A percentile compares a stretch with the other conserved stretches of the same genome.
These are phyloP conservation scores for Girardia tigrina DNA, from an alignment of 2,888 invertebrate genomes.

Conservation along the genomic window DNA sequence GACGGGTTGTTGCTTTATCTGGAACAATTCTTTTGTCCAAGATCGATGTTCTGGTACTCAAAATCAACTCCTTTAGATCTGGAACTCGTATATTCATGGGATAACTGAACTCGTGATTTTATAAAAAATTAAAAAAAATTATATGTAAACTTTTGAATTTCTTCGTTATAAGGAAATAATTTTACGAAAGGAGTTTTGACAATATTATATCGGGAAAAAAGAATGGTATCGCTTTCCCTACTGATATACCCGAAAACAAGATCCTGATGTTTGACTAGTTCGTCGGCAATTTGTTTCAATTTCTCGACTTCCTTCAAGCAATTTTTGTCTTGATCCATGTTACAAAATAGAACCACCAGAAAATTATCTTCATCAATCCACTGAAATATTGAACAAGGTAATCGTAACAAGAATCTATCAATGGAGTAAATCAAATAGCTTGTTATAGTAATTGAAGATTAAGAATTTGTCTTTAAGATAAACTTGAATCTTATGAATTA, in stretches of 20 bases:
- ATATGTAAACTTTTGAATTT: neutral
- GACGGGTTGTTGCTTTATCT: neutral
- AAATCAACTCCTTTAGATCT: neutral
- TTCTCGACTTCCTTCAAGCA: neutral
- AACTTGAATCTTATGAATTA: too few species aligned
- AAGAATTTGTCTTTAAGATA: too few species aligned
- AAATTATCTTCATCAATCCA: conserved; percentile 10
- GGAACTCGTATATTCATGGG: neutral
- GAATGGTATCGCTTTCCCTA: neutral
- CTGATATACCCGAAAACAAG: neutral
- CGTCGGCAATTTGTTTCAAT: neutral
- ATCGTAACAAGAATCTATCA: too few species aligned
- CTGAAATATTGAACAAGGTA: too few species aligned
- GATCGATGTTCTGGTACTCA: too few species aligned
- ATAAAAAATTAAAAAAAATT: neutral
- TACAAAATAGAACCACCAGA: neutral
- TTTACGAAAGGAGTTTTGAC: neutral
- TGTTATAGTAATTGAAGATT: too few species aligned
- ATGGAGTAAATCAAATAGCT: too few species aligned
- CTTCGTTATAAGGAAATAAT: neutral
- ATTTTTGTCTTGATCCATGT: neutral
- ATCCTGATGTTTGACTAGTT: neutral
- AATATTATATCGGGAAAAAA: neutral
- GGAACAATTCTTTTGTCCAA: neutral
- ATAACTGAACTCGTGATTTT: neutral